A percentile compares a stretch with the other conserved stretches of the same genome.
Conservation (phyloP, 2,888 invertebrate genomes). For the Apamea sordens region DNA sequence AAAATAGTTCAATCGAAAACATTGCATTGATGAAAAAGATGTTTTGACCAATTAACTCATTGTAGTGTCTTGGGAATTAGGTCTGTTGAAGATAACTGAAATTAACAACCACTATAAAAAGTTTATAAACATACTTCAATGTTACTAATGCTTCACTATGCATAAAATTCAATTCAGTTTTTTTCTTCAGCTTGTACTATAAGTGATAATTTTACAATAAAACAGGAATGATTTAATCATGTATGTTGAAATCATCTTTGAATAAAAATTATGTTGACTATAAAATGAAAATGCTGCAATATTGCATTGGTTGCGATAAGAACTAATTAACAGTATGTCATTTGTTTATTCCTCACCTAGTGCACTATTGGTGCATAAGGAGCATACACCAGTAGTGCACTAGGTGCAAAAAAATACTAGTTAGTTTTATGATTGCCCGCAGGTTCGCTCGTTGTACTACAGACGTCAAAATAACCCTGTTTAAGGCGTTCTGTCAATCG, state of each 20-base stretch:
- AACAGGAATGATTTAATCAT: not conserved
- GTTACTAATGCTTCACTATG: not conserved
- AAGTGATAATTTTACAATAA: not conserved
- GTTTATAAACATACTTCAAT: not conserved
- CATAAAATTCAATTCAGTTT: not conserved
- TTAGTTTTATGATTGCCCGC: no score
- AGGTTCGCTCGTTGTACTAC: no score
- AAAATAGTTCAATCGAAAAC: not conserved
- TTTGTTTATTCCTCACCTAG: not conserved
- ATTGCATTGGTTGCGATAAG: not conserved
- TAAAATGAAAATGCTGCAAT: not conserved
- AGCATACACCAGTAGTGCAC: no score
- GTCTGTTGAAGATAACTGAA: conserved; percentile 2
- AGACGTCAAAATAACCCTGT: no score
- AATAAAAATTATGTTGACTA: not conserved
- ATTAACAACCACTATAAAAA: not conserved
- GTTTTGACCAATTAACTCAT: conserved; percentile 24
- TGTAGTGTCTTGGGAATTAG: conserved; percentile 14
- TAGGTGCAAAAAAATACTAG: not conserved
- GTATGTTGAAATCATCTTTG: not conserved
- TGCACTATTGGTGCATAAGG: not conserved
- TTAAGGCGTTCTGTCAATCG: no score
- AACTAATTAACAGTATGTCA: not conserved
- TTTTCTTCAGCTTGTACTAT: not conserved
- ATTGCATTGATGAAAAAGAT: not conserved